Conservation (phyloP, 2,113 vertebrate genomes). For the Varanus salvator region DNA sequence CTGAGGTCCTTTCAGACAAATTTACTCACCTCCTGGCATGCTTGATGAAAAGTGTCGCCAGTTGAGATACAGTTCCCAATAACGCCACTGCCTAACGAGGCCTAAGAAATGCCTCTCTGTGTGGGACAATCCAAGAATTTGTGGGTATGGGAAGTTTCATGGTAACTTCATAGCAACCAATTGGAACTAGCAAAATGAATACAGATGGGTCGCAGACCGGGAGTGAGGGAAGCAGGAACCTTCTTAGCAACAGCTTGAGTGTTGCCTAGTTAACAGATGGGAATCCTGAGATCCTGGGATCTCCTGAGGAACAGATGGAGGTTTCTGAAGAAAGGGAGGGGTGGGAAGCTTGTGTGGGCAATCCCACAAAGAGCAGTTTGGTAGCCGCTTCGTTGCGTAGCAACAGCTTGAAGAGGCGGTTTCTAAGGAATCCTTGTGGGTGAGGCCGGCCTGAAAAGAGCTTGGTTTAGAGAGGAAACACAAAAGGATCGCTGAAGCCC, state of each 20-base stretch:
- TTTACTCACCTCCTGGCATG: conserved; percentile 26
- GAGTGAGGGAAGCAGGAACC: neutral
- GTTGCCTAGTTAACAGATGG: neutral
- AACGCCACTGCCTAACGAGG: neutral
- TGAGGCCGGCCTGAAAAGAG: too few species aligned
- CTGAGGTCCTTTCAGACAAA: neutral
- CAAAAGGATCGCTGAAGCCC: neutral
- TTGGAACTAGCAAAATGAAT: too few species aligned
- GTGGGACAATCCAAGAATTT: neutral
- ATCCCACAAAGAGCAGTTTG: neutral
- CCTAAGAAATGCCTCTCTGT: too few species aligned
- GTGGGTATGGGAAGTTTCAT: neutral
- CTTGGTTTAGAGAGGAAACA: too few species aligned
- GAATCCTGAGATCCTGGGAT: neutral
- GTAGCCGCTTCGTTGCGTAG: neutral
- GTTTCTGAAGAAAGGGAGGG: too few species aligned
- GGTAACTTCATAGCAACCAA: neutral
- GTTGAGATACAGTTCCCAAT: too few species aligned
- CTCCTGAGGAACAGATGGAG: neutral
- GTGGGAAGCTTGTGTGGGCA: too few species aligned
- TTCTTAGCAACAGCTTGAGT: neutral
- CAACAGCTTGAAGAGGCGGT: neutral
- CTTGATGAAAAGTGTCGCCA: neutral
- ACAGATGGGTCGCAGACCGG: neutral
- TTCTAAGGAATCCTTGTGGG: neutral